These are phyloP conservation scores for Brachionus sp. DNA, from an alignment of 1,140 invertebrate genomes.

Conservation along the genomic window DNA sequence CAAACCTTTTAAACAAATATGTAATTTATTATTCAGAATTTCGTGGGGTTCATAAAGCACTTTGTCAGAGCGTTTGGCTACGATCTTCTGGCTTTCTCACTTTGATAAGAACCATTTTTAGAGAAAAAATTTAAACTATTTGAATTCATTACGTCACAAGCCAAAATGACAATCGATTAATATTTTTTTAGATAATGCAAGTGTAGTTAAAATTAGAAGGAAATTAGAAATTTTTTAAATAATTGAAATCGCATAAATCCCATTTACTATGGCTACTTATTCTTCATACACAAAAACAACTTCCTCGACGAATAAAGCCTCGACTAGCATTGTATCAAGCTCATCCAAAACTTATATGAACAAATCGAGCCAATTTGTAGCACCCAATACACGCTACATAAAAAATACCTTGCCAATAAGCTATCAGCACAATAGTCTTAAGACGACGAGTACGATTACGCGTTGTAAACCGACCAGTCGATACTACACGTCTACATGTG, in stretches of 20 bases:
- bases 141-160: background rate
- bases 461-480: conserved; percentile 5
- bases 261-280: background rate
- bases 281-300: background rate
- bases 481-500: background rate
- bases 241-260: background rate
- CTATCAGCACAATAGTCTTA: conserved; percentile 10
- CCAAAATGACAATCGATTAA: background rate
- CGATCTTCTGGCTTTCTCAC: too few relatives aligned
- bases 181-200: conserved; percentile 7
- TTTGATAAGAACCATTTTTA: too few relatives aligned
- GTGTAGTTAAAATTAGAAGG: background rate
- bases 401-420: conserved; percentile 14
- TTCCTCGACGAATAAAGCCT: background rate
- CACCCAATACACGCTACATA: background rate
- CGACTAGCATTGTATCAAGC: background rate
- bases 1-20: too few relatives aligned
- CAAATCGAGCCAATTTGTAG: background rate
- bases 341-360: background rate
- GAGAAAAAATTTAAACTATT: background rate
- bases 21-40: background rate
- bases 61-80: too few relatives aligned
- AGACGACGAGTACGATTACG: background rate
- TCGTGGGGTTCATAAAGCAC: background rate
- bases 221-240: background rate